Base-by-base conservation (phyloP, 2,888 invertebrate species). In the Labia minor region DNA sequence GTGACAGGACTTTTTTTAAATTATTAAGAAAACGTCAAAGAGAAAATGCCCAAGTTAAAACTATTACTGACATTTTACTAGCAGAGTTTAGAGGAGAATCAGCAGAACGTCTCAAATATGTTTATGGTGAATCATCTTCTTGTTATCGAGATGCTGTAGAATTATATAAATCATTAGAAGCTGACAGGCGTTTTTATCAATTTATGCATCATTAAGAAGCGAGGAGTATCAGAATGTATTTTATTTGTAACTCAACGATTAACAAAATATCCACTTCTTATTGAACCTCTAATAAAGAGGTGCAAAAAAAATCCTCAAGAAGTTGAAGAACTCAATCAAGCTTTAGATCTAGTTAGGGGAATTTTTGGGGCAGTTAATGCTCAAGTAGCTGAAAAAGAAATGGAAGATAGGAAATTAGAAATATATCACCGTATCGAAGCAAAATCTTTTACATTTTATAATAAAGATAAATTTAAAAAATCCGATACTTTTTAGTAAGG, bases 221-320 rank as follows among this genome's bases (percentile, higher is more conserved):
- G 95, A 80, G 95, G 95, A 69, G 92, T 97, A 65, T 95, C 95
- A 0, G 96, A 96, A 78, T 96, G 95, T 77, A 92, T 97, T 72
- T 77, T 96, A 68, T 92, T 95, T 78, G 95, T 97, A 14, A 95
- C 96, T 0, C 96, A 96, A 77, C 83, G 97, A 71, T 82, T 96
- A 62, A 96, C 96, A 14, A 97, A 97, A 75, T 97, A 97, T 79
- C 96, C 96, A 0, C 78, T 95, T 21, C 81, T 97, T 1, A 85
- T 97, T 70, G 96, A 97, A 75, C 92, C 95, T 1, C 79, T 97
- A 62, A 85, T 95, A 67, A 97, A 96, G 78, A 91, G 92, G 1
- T 90, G 92, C 4, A 88, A 90, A 71, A 88, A 89, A 71, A 88
- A 89, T 74, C 85, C 87, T 73, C 80, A 82, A 67, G 95, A 96